Evolutionary conservation across 2,113 vertebrate genomes (phyloP).

Genomic region (Dissostichus mawsoni): DNA sequence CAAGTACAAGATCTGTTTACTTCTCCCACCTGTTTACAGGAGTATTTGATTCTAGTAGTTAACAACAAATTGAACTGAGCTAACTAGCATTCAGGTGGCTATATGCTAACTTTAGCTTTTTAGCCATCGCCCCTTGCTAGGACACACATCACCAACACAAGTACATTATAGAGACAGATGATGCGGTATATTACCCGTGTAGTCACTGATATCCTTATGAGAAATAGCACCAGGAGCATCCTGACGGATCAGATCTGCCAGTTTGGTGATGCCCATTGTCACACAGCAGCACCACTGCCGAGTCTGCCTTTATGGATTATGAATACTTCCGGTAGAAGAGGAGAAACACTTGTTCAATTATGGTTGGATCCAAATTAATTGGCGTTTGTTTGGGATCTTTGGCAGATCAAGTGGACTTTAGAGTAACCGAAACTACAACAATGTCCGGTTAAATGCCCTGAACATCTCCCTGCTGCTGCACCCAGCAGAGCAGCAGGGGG

Average conservation of each 20-base stretch:
- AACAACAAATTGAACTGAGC: background rate
- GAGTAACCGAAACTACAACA: background rate
- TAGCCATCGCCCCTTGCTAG: background rate
- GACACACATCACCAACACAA: rapidly evolving
- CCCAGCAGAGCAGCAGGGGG: background rate
- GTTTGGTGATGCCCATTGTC: conserved; percentile 82
- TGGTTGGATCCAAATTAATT: background rate
- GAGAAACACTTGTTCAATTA: no score
- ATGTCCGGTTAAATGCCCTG: background rate
- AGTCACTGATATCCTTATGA: conserved; percentile 80
- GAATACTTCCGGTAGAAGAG: background rate
- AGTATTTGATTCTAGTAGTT: no score
- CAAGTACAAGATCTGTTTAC: no score
- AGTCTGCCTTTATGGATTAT: background rate
- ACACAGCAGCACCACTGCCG: background rate
- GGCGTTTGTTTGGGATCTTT: background rate
- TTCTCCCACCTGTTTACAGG: no score
- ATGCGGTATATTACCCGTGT: conserved; percentile 65
- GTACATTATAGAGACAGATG: background rate
- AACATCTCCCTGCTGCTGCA: conserved; percentile 8
- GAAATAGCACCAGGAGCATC: conserved; percentile 69
- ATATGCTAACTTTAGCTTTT: conserved; percentile 44
- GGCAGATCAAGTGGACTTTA: background rate
- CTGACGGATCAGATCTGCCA: conserved; percentile 80
- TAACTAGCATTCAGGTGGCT: background rate